Conservation (phyloP, 2,113 vertebrate species). For the Micromys minutus region DNA sequence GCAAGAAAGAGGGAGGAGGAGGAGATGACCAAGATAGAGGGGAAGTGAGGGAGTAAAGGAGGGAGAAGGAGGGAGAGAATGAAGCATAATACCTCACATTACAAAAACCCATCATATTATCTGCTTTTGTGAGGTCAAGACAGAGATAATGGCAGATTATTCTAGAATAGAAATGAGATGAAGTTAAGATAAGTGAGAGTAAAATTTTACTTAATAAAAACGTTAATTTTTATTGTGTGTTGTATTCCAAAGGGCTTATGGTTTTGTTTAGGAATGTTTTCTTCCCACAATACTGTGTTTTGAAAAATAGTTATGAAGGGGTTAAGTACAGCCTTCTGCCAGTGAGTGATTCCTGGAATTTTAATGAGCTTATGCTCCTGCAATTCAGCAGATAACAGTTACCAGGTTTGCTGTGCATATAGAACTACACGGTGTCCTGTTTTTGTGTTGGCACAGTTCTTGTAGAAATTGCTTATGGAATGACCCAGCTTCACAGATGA, state of each 20-base stretch:
- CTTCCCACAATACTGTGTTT: background rate
- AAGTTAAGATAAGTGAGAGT: background rate
- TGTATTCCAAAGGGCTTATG: background rate
- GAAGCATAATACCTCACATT: background rate
- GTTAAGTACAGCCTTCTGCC: conserved; percentile 42
- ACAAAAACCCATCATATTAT: background rate
- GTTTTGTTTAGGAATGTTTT: background rate
- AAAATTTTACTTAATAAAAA: background rate
- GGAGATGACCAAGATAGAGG: too few species aligned
- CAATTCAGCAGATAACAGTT: conserved; percentile 37
- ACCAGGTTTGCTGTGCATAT: background rate
- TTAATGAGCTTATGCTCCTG: conserved; percentile 66
- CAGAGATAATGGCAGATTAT: background rate
- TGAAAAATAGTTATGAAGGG: conserved; percentile 52
- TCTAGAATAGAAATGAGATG: background rate
- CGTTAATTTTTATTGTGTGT: background rate
- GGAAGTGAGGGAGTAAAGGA: background rate
- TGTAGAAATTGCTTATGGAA: conserved; percentile 27
- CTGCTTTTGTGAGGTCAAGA: background rate
- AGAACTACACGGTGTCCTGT: background rate
- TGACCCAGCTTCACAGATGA: background rate
- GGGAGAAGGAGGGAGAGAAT: background rate
- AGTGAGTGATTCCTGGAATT: conserved; percentile 65
- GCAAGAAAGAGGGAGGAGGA: too few species aligned
- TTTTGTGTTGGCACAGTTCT: conserved; percentile 18